These are phyloP conservation scores for Philypnodon macrostomus DNA, from an alignment of 2,797 vertebrate species.

Conservation along the genomic window DNA sequence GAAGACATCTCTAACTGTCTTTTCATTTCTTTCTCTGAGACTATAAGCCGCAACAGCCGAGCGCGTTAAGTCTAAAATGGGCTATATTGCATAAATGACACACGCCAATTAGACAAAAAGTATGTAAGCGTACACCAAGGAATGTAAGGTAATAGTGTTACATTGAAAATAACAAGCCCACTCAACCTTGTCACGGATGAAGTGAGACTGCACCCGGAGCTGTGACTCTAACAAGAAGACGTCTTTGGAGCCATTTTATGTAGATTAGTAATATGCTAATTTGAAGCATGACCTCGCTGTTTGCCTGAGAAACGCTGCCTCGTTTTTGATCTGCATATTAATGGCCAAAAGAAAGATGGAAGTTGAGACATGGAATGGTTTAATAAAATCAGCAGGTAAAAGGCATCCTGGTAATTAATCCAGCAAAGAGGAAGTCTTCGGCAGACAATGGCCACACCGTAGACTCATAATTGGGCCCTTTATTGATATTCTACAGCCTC, in stretches of 20 bases:
- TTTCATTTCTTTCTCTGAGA: constrained; percentile 46
- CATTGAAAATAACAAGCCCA: constrained; percentile 63
- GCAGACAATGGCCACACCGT: constrained; percentile 64
- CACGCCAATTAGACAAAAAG: constrained; percentile 2
- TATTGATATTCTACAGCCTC: constrained; percentile 72
- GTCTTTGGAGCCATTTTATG: constrained; percentile 70
- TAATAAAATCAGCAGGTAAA: constrained; percentile 76
- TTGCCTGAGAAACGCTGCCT: constrained; percentile 68
- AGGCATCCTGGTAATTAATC: constrained; percentile 67
- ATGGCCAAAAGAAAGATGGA: constrained; percentile 67
- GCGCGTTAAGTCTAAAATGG: constrained; percentile 45
- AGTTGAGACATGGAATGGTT: constrained; percentile 71
- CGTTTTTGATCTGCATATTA: constrained; percentile 77
- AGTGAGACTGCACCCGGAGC: constrained; percentile 51
- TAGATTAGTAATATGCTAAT: constrained; percentile 76
- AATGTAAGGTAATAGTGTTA: constrained; percentile 57
- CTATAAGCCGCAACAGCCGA: constrained; percentile 48
- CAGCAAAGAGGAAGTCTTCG: constrained; percentile 57
- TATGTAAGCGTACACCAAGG: constrained; percentile 38
- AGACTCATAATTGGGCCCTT: constrained; percentile 65
- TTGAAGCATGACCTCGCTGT: constrained; percentile 67
- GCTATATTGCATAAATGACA: constrained; percentile 28
- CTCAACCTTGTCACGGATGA: constrained; percentile 59
- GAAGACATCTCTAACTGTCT: constrained; percentile 40
- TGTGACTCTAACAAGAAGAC: constrained; percentile 57